These are phyloP conservation scores for Cydia fagiglandana DNA, from an alignment of 1,140 invertebrate genomes.

Conservation along the genomic window DNA sequence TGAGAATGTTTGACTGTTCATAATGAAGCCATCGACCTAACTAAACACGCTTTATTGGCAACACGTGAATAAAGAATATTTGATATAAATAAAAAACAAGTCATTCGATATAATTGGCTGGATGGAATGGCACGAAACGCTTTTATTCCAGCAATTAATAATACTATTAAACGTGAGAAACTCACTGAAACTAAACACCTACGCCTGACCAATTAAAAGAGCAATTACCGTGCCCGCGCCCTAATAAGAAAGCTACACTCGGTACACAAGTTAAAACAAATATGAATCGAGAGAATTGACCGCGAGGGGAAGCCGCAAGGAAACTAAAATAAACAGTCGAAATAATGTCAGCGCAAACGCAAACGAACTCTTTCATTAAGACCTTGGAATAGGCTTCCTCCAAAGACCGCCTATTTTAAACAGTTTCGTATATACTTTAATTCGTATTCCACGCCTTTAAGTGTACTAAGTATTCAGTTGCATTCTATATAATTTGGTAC, in stretches of 20 bases:
- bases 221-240: background rate
- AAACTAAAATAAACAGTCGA: constrained; percentile 64
- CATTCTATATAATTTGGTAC: no score
- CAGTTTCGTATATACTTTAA: no score
- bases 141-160: background rate
- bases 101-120: background rate
- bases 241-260: constrained; percentile 20
- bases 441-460: no score
- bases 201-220: constrained; percentile 22
- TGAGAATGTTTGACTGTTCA: constrained; percentile 39
- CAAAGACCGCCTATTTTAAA: background rate
- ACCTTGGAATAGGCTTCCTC: constrained; percentile 34
- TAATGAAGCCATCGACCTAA: constrained; percentile 37
- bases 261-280: constrained; percentile 50
- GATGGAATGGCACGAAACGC: background rate
- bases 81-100: background rate
- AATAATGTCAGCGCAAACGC: constrained; percentile 63
- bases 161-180: constrained; percentile 10
- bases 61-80: no score
- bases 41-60: background rate
- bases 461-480: no score
- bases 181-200: constrained; percentile 20
- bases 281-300: constrained; percentile 51
- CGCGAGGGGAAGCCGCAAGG: constrained; percentile 40
- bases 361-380: constrained; percentile 72